These are phyloP conservation scores for Leptopilina myrica DNA, from an alignment of 2,888 invertebrate genomes.

Conservation along the genomic window DNA sequence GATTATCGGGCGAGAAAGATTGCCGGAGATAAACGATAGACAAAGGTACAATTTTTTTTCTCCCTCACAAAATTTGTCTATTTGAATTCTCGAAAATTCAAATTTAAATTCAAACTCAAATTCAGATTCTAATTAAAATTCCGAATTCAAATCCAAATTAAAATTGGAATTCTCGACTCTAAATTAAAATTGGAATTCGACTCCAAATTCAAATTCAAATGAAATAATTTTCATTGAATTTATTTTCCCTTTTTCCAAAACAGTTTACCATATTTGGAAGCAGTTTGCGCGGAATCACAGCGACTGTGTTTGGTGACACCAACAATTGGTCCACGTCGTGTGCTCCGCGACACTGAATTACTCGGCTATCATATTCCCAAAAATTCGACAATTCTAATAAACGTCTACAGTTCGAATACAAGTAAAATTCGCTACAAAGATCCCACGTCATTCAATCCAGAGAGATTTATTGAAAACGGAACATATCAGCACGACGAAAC, in stretches of 20 bases:
- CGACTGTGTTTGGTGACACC: slow-evolving; percentile 76
- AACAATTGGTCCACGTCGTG: slow-evolving; percentile 78
- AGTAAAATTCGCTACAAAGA: slow-evolving; percentile 80
- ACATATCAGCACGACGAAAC: slow-evolving; percentile 64
- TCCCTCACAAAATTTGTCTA: no score
- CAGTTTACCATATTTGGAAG: slow-evolving; percentile 77
- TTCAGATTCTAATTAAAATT: no score
- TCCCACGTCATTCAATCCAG: slow-evolving; percentile 82
- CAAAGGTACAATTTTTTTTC: slow-evolving; percentile 70
- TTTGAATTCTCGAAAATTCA: no score
- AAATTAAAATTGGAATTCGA: no score
- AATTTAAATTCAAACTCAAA: no score
- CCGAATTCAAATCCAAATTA: no score
- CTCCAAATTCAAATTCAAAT: no score
- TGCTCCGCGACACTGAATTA: slow-evolving; percentile 78
- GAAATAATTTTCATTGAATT: slow-evolving; percentile 1
- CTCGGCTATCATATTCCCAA: slow-evolving; percentile 79
- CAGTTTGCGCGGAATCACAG: slow-evolving; percentile 77
- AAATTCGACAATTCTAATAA: slow-evolving; percentile 78
- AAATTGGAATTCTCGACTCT: no score
- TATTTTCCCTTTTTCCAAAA: slow-evolving; percentile 44
- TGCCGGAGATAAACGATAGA: slow-evolving; percentile 77
- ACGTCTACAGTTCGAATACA: slow-evolving; percentile 79
- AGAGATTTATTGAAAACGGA: slow-evolving; percentile 79
- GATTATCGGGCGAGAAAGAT: slow-evolving; percentile 74